Conservation (phyloP, 2,797 vertebrate genomes). For the Simalia tracyae region DNA sequence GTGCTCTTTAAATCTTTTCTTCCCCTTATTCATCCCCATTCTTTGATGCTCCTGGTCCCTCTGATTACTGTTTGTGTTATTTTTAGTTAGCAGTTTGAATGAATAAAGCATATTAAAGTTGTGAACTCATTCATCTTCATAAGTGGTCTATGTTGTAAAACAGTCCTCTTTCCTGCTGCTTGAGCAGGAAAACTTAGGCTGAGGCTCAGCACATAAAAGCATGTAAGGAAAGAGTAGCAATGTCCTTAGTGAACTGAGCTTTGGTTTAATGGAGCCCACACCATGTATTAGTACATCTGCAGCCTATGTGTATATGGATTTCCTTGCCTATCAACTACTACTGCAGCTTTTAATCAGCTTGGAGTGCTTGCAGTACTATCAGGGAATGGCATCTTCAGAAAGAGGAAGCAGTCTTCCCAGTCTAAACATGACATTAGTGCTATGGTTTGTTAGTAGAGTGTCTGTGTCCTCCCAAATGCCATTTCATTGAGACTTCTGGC, state of each 20-base stretch:
- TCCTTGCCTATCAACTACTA: neutral
- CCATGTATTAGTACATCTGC: neutral
- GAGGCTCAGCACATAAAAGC: neutral
- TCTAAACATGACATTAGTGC: neutral
- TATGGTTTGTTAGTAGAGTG: neutral
- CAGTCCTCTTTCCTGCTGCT: neutral
- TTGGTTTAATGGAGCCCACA: neutral
- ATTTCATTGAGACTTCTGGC: neutral
- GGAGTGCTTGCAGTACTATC: neutral
- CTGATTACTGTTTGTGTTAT: constrained; percentile 29
- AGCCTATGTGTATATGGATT: neutral
- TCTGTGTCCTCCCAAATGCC: neutral
- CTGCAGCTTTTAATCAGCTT: neutral
- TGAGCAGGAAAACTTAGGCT: neutral
- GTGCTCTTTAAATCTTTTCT: neutral
- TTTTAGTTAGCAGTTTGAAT: constrained; percentile 7
- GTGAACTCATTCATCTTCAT: constrained; percentile 8
- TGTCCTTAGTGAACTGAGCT: neutral
- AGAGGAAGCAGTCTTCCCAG: neutral
- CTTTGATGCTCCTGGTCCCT: constrained; percentile 8
- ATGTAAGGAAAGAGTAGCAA: neutral
- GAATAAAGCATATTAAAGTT: neutral
- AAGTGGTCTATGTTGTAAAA: neutral
- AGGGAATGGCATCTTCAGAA: neutral
- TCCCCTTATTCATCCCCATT: constrained; percentile 3